Evolutionary conservation across 2,888 invertebrate genomes (phyloP).

Genomic region (Lutraria lutraria): DNA sequence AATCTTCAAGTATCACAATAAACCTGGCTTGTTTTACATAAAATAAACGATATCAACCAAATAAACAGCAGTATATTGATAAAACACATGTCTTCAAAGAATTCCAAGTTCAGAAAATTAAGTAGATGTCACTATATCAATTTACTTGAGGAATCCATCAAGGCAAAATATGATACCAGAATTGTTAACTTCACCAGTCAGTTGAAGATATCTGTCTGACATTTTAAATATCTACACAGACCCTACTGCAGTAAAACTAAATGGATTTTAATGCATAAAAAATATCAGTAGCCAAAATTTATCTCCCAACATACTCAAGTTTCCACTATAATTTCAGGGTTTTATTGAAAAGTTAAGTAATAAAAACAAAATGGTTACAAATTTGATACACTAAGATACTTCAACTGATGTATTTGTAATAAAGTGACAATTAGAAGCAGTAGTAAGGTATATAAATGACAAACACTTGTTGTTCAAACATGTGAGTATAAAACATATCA

Average conservation of each 20-base stretch:
- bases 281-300: slow-evolving; percentile 17
- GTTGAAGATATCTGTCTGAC: background rate
- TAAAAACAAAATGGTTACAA: slow-evolving; percentile 1
- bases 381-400: background rate
- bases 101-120: slow-evolving; percentile 5
- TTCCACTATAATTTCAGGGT: background rate
- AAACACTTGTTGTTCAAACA: background rate
- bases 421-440: background rate
- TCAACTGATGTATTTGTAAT: background rate
- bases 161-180: background rate
- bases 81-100: slow-evolving; percentile 14
- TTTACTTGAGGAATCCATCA: background rate
- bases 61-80: background rate
- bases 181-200: background rate
- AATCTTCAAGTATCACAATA: background rate
- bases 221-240: background rate
- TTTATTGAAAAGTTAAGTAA: background rate
- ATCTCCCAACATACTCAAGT: background rate
- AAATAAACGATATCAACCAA: background rate
- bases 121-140: background rate
- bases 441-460: background rate
- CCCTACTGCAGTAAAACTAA: background rate
- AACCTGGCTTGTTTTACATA: background rate
- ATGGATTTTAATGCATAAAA: slow-evolving; percentile 43
- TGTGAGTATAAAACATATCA: too few species aligned